Base-by-base conservation (phyloP, 1,140 invertebrate species). In the Tetranychus cinnabarinus region DNA sequence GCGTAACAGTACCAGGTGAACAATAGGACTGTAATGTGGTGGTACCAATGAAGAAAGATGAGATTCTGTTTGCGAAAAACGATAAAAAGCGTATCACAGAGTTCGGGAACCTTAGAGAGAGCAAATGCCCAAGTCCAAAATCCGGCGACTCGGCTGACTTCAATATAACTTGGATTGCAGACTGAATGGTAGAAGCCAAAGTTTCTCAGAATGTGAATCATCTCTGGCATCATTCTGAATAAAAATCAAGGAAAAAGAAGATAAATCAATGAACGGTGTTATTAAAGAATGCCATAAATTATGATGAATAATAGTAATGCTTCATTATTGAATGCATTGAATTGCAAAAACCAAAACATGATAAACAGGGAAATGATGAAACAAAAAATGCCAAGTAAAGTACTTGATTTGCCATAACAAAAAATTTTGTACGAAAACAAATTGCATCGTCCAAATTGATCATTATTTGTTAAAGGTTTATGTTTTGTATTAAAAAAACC, bases 1-100 rank as follows among this genome's bases (percentile, higher is more conserved):
- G 86, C 85, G 74, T 95, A 97, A 5, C 86, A 90, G 76, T 92
- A 97, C 92, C 92, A 97, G 3, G 86, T 85, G 74, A 97, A 97
- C 34, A 97, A 78, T 34, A 97, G 78, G 5, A 81, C 80, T 34
- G 78, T 79, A 10, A 80, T 74, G 68, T 81, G 80, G 67, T 81
- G 80, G 66, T 81, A 81, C 89, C 89, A 93, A 73, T 97, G 92
- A 2, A 97, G 79, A 73, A 97, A 97, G 68, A 97, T 97, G 15
- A 98, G 77, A 1, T 87, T 88, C 71, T 96, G 90, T 73, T 97
- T 97, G 39, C 92, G 79, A 39, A 97, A 76, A 33, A 97, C 87
- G 56, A 97, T 89, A 77, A 97, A 97, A 60, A 96, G 78, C 33
- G 92, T 97, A 73, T 97, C 92, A n/a, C 89, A 88, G 3, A 97